Percentiles rank a stretch among this genome's conserved stretches.
Conservation (phyloP, 2,888 invertebrate genomes). For the Danaus chrysippus region DNA sequence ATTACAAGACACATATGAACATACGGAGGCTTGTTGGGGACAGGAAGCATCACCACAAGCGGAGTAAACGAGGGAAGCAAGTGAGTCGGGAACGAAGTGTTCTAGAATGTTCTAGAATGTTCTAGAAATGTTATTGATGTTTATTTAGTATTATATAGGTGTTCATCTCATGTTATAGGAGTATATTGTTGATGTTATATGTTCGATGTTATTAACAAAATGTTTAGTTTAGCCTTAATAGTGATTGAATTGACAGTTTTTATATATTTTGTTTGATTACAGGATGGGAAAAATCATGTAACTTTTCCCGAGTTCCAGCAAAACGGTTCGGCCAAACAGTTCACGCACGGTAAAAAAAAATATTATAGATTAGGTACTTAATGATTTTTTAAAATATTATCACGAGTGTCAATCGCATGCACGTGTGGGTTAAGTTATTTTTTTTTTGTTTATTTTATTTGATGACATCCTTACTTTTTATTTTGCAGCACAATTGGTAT, state of each 20-base stretch:
- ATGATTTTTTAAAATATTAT: constrained; percentile 65
- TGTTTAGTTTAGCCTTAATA: background rate
- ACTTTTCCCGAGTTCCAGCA: constrained; percentile 94
- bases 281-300: constrained; percentile 94
- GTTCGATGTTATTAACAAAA: background rate
- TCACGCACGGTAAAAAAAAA: constrained; percentile 91
- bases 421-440: constrained; percentile 69
- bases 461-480: constrained; percentile 26
- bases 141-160: constrained; percentile 4
- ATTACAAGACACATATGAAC: constrained; percentile 94
- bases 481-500: constrained; percentile 25
- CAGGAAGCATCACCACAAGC: constrained; percentile 89
- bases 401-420: constrained; percentile 77
- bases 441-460: constrained; percentile 44
- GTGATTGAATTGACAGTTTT: background rate
- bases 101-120: background rate
- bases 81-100: constrained; percentile 58
- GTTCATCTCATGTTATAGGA: too few relatives aligned
- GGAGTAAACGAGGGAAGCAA: constrained; percentile 91
- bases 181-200: background rate
- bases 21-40: constrained; percentile 92
- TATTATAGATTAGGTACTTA: constrained; percentile 83
- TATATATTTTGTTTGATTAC: constrained; percentile 45
- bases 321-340: constrained; percentile 92
- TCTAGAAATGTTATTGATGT: background rate